These are phyloP conservation scores for Leucozona laternaria DNA, from an alignment of 2,888 invertebrate species.

Conservation along the genomic window DNA sequence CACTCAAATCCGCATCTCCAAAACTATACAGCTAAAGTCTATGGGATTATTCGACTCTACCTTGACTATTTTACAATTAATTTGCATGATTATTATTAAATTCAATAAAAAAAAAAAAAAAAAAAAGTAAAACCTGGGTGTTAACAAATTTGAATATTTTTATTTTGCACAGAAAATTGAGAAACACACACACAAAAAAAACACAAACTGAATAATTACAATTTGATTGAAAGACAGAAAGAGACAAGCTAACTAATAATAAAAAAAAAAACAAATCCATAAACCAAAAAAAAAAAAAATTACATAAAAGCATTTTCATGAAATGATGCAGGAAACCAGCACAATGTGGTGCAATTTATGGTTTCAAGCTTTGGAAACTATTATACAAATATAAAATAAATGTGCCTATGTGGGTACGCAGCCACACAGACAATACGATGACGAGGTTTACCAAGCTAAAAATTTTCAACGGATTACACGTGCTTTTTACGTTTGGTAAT, in stretches of 20 bases:
- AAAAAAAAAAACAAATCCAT: not conserved
- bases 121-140: not conserved
- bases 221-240: slow-evolving; percentile 28
- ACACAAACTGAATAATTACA: slow-evolving; percentile 18
- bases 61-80: slow-evolving; percentile 14
- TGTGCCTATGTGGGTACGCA: not conserved
- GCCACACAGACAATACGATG: not conserved
- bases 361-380: slow-evolving; percentile 11
- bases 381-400: too few relatives aligned
- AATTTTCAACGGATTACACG: slow-evolving; percentile 18
- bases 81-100: slow-evolving; percentile 29
- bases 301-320: slow-evolving; percentile 19
- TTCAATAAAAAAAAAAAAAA: not conserved
- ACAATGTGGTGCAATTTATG: slow-evolving; percentile 36
- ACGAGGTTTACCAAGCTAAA: not conserved
- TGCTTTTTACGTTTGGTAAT: not conserved
- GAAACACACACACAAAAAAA: not conserved
- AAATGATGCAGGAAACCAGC: slow-evolving; percentile 31
- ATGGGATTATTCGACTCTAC: not conserved
- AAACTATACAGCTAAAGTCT: not conserved
- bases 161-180: not conserved
- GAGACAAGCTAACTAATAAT: not conserved
- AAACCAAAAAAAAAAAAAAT: not conserved
- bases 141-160: not conserved
- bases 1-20: not conserved